Evolutionary conservation across 35 echinoderm and acorn worm genomes (phyloP).

Genomic region (Eucidaris tribuloides): DNA sequence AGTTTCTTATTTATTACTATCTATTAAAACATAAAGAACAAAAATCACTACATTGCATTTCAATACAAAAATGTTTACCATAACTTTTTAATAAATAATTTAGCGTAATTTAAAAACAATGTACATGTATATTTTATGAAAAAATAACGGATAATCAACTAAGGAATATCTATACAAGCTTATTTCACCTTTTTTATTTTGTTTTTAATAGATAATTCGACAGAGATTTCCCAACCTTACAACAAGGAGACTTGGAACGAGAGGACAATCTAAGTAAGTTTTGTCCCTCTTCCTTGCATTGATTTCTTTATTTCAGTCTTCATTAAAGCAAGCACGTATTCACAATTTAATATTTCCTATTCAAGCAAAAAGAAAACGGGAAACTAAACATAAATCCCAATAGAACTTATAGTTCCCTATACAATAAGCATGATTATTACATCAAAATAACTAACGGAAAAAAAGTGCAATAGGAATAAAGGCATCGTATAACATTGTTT

Average conservation of each 20-base stretch:
- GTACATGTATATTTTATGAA: neutral
- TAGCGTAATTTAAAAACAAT: neutral
- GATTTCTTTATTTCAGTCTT: too few species aligned
- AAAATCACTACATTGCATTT: neutral
- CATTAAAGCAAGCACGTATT: too few species aligned
- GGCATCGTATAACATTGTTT: too few species aligned
- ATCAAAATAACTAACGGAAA: too few species aligned
- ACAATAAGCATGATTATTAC: too few species aligned
- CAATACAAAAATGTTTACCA: neutral
- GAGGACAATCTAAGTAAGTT: constrained; percentile 92
- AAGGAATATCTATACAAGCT: neutral
- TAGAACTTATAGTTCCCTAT: too few species aligned
- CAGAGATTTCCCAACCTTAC: constrained; percentile 86
- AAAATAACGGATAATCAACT: neutral
- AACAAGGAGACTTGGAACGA: constrained; percentile 70
- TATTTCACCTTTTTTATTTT: neutral
- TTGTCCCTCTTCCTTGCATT: too few species aligned
- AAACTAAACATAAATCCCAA: too few species aligned
- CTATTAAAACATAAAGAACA: neutral
- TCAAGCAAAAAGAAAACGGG: too few species aligned
- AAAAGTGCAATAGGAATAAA: too few species aligned
- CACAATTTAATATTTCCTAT: too few species aligned
- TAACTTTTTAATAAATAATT: neutral
- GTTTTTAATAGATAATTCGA: constrained; percentile 57
- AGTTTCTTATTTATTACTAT: neutral